Evolutionary conservation across 2,797 vertebrate species (phyloP).

Genomic region (Pteronotus mesoamericanus): DNA sequence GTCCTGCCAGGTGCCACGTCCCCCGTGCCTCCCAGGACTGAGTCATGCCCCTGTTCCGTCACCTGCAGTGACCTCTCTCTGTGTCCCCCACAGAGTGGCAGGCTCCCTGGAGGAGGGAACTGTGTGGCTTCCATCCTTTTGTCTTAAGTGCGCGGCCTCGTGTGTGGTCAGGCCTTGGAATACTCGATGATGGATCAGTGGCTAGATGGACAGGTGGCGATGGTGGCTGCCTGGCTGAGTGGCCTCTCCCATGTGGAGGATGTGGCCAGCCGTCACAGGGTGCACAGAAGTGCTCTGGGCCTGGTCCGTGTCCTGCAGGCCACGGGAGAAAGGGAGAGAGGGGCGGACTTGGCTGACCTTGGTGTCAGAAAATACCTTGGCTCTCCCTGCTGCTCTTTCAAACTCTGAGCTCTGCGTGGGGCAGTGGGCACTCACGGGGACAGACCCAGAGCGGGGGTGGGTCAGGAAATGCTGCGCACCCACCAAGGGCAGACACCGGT

Average conservation of each 20-base stretch:
- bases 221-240: neutral
- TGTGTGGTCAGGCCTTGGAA: neutral
- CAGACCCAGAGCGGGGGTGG: neutral
- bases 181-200: fast-evolving
- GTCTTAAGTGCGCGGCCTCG: neutral
- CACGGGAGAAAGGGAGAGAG: fast-evolving
- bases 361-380: neutral
- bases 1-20: neutral
- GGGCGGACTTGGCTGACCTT: neutral
- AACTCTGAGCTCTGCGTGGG: neutral
- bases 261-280: too few relatives aligned
- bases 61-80: neutral
- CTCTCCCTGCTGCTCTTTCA: too few relatives aligned
- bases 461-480: neutral
- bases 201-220: neutral
- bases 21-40: neutral
- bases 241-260: neutral
- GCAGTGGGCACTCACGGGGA: neutral
- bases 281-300: neutral
- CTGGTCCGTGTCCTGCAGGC: neutral
- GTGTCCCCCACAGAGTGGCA: neutral
- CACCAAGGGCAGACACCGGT: fast-evolving
- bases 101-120: neutral
- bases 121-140: neutral
- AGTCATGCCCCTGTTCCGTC: neutral